Percentiles rank a stretch among this genome's conserved stretches.
These are phyloP conservation scores for Digitonthophagus gazella DNA, from an alignment of 2,888 invertebrate genomes.

Conservation along the genomic window DNA sequence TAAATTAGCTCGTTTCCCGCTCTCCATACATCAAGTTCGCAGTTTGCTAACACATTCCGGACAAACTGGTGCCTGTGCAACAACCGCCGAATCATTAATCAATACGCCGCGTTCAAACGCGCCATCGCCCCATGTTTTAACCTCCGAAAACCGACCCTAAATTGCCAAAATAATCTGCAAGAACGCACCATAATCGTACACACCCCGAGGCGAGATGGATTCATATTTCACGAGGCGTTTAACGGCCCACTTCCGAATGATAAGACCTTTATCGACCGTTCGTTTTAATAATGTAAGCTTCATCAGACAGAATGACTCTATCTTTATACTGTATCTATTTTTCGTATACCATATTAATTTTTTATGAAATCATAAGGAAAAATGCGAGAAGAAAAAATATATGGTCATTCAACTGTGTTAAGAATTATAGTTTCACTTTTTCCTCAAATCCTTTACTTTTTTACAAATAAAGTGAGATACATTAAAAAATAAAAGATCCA, in stretches of 20 bases:
- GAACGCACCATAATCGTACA: background rate
- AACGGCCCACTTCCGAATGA: background rate
- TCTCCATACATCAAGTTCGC: slow-evolving; percentile 10
- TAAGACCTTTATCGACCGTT: background rate
- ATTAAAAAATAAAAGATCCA: too few species aligned
- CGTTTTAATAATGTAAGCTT: background rate
- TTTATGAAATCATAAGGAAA: too few species aligned
- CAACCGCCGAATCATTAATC: background rate
- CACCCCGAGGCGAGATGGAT: background rate
- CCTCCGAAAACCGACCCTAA: background rate
- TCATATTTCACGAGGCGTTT: background rate
- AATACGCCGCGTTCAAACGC: background rate
- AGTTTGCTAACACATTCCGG: slow-evolving; percentile 7
- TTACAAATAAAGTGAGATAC: too few species aligned
- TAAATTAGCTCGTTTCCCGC: slow-evolving; percentile 6
- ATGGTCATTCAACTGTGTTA: too few species aligned
- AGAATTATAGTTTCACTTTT: too few species aligned
- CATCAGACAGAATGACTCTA: background rate
- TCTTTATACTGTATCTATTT: background rate
- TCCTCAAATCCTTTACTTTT: too few species aligned
- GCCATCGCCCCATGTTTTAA: background rate
- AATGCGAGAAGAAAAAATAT: too few species aligned
- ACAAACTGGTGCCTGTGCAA: slow-evolving; percentile 1
- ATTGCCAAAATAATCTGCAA: background rate
- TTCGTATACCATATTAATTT: too few species aligned